Percentiles rank a stretch among this genome's conserved stretches.
These are phyloP conservation scores for Phataginus tetradactyla DNA, from an alignment of 2,797 vertebrate species.

Conservation along the genomic window DNA sequence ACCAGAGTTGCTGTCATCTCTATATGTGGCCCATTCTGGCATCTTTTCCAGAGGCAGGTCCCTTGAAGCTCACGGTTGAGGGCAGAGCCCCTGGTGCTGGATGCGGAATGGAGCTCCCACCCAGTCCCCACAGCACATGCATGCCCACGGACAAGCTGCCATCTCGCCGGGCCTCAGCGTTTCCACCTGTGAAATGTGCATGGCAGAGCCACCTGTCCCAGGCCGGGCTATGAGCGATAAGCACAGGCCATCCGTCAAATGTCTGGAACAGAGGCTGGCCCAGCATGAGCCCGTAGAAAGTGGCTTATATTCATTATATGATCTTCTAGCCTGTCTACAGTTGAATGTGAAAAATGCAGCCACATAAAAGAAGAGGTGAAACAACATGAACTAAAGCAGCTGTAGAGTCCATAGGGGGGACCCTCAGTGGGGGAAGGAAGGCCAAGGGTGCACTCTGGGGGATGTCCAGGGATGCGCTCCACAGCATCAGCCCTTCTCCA, in stretches of 20 bases:
- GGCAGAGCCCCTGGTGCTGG: too few species aligned
- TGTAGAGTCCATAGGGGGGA: accelerated
- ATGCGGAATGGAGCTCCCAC: accelerated
- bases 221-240: accelerated
- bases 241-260: accelerated
- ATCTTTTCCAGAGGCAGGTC: background rate
- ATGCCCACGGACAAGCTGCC: accelerated
- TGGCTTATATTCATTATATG: accelerated
- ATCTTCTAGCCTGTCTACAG: accelerated
- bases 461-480: accelerated
- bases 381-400: accelerated
- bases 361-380: accelerated
- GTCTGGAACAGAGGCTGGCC: background rate
- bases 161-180: accelerated
- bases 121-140: accelerated
- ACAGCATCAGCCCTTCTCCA: accelerated
- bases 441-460: accelerated
- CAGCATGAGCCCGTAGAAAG: accelerated
- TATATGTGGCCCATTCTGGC: accelerated
- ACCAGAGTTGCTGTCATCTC: background rate
- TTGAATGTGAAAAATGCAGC: accelerated
- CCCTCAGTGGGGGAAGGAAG: accelerated
- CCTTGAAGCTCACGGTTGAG: accelerated
- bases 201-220: accelerated
- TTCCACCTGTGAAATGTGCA: accelerated